These are phyloP conservation scores for Hemaris fuciformis DNA, from an alignment of 2,888 invertebrate species.

Conservation along the genomic window DNA sequence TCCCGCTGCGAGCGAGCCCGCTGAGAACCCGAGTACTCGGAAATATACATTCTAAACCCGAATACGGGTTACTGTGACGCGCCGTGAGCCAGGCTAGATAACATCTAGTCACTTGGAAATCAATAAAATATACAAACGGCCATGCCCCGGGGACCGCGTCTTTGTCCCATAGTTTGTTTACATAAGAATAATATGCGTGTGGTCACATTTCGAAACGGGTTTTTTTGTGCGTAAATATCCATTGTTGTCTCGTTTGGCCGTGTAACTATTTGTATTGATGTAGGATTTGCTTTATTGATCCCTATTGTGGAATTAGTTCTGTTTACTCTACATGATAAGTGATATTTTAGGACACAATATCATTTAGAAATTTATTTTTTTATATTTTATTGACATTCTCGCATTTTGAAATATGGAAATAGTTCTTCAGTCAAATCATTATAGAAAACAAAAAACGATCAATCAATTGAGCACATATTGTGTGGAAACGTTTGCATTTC, in stretches of 20 bases:
- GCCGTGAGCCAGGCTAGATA: constrained; percentile 33
- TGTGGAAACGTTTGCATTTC: constrained; percentile 37
- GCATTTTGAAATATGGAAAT: too few species aligned
- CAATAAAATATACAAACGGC: constrained; percentile 46
- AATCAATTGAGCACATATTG: not conserved
- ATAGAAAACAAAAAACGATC: not conserved
- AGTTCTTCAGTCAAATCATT: not conserved
- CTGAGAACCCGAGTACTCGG: constrained; percentile 53
- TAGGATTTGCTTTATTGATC: constrained; percentile 8
- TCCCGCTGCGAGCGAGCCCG: constrained; percentile 58
- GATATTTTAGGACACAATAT: not conserved
- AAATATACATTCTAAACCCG: constrained; percentile 69
- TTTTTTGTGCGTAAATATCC: constrained; percentile 3
- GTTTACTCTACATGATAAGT: constrained; percentile 25
- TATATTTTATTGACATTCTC: not conserved
- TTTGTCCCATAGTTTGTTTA: constrained; percentile 1
- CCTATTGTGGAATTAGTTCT: constrained; percentile 21
- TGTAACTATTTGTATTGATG: constrained; percentile 14
- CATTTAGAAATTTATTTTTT: not conserved
- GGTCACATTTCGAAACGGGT: constrained; percentile 4
- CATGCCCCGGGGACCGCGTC: not conserved
- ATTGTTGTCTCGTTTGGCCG: not conserved
- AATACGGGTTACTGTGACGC: constrained; percentile 49
- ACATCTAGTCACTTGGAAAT: constrained; percentile 53
- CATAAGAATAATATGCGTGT: constrained; percentile 4